Evolutionary conservation across 2,888 invertebrate species (phyloP).

Genomic region (Periphyllus acericola): DNA sequence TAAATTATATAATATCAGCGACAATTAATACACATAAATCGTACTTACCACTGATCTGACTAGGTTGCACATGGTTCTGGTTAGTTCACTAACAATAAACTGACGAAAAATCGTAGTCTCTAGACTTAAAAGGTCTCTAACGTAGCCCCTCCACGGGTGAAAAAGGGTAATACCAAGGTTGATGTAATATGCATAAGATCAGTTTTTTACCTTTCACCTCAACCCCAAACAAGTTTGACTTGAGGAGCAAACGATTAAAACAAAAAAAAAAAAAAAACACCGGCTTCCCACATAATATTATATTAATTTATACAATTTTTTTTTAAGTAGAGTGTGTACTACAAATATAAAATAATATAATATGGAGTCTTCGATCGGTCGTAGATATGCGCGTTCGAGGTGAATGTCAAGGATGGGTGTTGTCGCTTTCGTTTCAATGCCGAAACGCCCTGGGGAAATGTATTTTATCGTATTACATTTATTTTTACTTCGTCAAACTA

Average conservation of each 20-base stretch:
- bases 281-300: neutral
- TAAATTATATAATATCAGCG: too few species aligned
- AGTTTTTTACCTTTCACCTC: conserved; percentile 29
- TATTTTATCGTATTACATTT: neutral
- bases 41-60: conserved; percentile 51
- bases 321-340: neutral
- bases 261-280: neutral
- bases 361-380: neutral
- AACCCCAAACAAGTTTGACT: conserved; percentile 22
- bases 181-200: neutral
- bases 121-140: conserved; percentile 34
- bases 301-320: neutral
- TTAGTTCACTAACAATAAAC: conserved; percentile 27
- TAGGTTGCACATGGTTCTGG: conserved; percentile 32
- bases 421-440: conserved; percentile 49
- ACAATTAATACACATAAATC: neutral
- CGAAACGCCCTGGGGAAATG: conserved; percentile 43
- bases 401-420: conserved; percentile 59
- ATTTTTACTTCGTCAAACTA: neutral
- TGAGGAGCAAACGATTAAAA: neutral
- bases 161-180: conserved; percentile 14
- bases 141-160: neutral
- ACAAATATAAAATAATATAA: neutral
- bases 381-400: conserved; percentile 7
- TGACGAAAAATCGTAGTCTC: neutral